phyloP scores from a whole-genome alignment of 2,888 invertebrate species.

The Dastarcus helophoroides region DNA sequence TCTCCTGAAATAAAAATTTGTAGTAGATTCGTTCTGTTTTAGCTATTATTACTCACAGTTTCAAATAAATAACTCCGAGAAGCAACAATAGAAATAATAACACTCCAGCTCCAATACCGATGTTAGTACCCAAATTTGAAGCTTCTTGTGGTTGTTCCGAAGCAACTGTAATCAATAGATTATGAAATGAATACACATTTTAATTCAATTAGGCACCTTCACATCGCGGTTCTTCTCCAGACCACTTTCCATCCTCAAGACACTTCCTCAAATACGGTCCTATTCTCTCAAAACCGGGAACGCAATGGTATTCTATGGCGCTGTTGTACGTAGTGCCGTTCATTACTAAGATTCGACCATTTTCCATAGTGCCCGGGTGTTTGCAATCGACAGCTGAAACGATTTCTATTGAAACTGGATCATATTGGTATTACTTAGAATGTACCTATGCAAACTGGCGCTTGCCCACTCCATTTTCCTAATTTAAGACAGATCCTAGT shows the following conservation, averaged over 20 bases:
- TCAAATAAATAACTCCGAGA: slow-evolving; percentile 67
- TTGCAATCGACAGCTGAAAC: slow-evolving; percentile 72
- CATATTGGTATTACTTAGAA: slow-evolving; percentile 37
- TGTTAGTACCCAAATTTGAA: slow-evolving; percentile 64
- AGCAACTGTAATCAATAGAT: slow-evolving; percentile 35
- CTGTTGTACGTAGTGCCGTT: slow-evolving; percentile 80
- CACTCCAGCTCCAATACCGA: slow-evolving; percentile 74
- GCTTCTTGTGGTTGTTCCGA: slow-evolving; percentile 60
- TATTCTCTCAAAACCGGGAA: slow-evolving; percentile 70
- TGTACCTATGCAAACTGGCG: slow-evolving; percentile 73
- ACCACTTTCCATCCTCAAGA: slow-evolving; percentile 74
- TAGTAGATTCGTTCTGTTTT: slow-evolving; percentile 1
- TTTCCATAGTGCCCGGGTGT: slow-evolving; percentile 65
- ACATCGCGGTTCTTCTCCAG: slow-evolving; percentile 76
- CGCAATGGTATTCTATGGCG: slow-evolving; percentile 79
- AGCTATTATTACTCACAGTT: slow-evolving; percentile 56
- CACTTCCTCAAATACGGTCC: slow-evolving; percentile 78
- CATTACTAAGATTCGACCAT: slow-evolving; percentile 75
- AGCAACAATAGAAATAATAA: slow-evolving; percentile 68
- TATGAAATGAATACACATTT: background rate
- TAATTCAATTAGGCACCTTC: slow-evolving; percentile 43
- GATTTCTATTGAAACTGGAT: slow-evolving; percentile 6
- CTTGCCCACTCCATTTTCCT: slow-evolving; percentile 72
- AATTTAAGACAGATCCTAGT: slow-evolving; percentile 63
- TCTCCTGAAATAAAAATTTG: slow-evolving; percentile 44